A percentile compares a stretch with the other conserved stretches of the same genome.
phyloP scores from a whole-genome alignment of 2,113 vertebrate species.

The Anthoscopus minutus region DNA sequence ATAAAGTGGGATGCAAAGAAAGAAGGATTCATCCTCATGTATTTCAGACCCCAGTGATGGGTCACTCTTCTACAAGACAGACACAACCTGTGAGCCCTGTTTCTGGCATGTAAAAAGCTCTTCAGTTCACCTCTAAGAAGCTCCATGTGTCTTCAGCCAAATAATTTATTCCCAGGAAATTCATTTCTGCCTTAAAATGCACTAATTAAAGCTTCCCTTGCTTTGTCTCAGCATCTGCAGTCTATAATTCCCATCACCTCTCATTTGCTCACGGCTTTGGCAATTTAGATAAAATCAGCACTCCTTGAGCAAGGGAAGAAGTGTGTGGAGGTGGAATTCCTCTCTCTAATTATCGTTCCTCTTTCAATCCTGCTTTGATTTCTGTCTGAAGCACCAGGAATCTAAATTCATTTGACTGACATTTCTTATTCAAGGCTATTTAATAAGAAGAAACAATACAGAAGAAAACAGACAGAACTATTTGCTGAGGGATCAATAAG shows the following conservation, averaged over 20 bases:
- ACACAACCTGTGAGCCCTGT: neutral
- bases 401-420: slow-evolving; percentile 42
- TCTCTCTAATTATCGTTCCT: slow-evolving; percentile 49
- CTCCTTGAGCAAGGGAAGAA: slow-evolving; percentile 23
- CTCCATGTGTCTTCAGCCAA: neutral
- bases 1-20: neutral
- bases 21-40: neutral
- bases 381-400: slow-evolving; percentile 38
- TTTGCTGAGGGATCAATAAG: slow-evolving; percentile 32
- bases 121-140: neutral
- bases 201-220: slow-evolving; percentile 45
- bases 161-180: slow-evolving; percentile 45
- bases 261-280: slow-evolving; percentile 36
- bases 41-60: neutral
- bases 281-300: slow-evolving; percentile 51
- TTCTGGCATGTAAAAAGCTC: neutral
- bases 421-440: slow-evolving; percentile 50
- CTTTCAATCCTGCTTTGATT: slow-evolving; percentile 47
- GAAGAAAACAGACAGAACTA: slow-evolving; percentile 46
- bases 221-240: slow-evolving; percentile 35
- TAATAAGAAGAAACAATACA: slow-evolving; percentile 35
- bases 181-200: slow-evolving; percentile 27
- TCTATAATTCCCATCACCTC: slow-evolving; percentile 36
- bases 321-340: slow-evolving; percentile 33
- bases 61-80: neutral